Percentiles rank a stretch among this genome's conserved stretches.
These are phyloP conservation scores for Drosophila bocqueti DNA, from an alignment of 1,140 invertebrate genomes.

Conservation along the genomic window DNA sequence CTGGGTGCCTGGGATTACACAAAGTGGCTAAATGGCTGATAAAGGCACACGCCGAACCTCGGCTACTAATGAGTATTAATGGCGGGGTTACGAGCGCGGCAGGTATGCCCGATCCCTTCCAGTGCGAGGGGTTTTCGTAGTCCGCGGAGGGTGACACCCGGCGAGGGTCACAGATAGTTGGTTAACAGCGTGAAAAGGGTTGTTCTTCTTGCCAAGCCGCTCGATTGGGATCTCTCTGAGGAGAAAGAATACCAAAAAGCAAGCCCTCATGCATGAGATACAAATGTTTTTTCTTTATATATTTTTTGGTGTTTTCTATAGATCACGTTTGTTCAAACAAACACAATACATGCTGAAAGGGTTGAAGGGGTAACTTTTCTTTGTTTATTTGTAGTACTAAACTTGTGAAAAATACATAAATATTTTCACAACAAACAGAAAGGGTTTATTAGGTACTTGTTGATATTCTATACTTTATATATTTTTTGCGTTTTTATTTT, in stretches of 20 bases:
- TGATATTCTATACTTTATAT: neutral
- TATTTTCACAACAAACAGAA: conserved; percentile 20
- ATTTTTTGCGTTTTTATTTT: neutral
- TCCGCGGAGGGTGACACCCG: conserved; percentile 19
- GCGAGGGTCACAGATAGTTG: conserved; percentile 54
- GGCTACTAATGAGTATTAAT: conserved; percentile 82
- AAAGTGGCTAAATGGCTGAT: conserved; percentile 82
- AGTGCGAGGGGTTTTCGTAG: neutral
- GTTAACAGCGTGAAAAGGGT: conserved; percentile 69
- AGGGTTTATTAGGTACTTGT: neutral
- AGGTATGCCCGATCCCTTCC: conserved; percentile 40
- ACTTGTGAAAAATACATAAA: conserved; percentile 16
- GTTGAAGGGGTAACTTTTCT: conserved; percentile 10
- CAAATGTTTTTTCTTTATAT: conserved; percentile 13
- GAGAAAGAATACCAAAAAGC: conserved; percentile 17
- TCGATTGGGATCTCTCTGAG: conserved; percentile 58
- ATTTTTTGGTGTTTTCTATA: conserved; percentile 22
- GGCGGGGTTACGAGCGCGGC: conserved; percentile 47
- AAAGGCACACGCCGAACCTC: conserved; percentile 68
- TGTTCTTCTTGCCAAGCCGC: conserved; percentile 38
- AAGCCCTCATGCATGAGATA: conserved; percentile 21
- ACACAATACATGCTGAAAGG: conserved; percentile 14
- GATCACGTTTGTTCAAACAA: conserved; percentile 24
- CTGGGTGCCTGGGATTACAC: conserved; percentile 61
- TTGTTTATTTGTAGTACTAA: conserved; percentile 13